These are phyloP conservation scores for Isaurus tuberculatus DNA, from an alignment of 92 coral and sea anemone genomes.

Conservation along the genomic window DNA sequence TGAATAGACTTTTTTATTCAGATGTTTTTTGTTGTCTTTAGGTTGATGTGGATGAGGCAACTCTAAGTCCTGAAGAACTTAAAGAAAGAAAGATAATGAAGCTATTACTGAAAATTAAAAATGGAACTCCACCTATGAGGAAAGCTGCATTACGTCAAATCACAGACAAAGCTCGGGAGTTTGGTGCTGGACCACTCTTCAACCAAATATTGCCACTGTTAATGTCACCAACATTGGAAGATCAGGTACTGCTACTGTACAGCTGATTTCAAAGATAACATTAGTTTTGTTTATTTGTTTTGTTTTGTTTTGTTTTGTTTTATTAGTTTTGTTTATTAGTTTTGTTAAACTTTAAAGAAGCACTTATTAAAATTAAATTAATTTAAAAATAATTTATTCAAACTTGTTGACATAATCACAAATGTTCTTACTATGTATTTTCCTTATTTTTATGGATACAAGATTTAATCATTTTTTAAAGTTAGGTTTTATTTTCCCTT, in stretches of 20 bases:
- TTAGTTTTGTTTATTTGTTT: not conserved
- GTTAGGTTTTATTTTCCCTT: too few relatives aligned
- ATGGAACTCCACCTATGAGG: slow-evolving; percentile 99
- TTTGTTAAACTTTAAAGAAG: too few relatives aligned
- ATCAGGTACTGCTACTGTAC: slow-evolving; percentile 75
- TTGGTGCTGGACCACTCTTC: slow-evolving; percentile 99
- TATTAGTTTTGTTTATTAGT: too few relatives aligned
- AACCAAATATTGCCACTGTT: slow-evolving; percentile 95
- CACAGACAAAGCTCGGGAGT: slow-evolving; percentile 99
- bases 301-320: too few relatives aligned
- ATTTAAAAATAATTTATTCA: too few relatives aligned
- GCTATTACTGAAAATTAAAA: slow-evolving; percentile 88
- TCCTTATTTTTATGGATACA: too few relatives aligned
- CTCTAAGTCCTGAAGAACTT: slow-evolving; percentile 94
- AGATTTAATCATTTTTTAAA: too few relatives aligned
- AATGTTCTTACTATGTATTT: too few relatives aligned
- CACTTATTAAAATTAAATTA: too few relatives aligned
- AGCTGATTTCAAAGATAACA: not conserved
- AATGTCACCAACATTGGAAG: slow-evolving; percentile 99
- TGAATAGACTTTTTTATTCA: not conserved
- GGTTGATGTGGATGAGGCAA: slow-evolving; percentile 99
- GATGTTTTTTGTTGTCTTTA: slow-evolving; percentile 8
- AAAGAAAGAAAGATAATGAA: slow-evolving; percentile 99
- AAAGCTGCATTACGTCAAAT: slow-evolving; percentile 99
- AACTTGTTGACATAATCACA: too few relatives aligned